Evolutionary conservation across 2,113 vertebrate genomes (phyloP), one percentile per base, ranked within the genome.

Genomic region (Hydrolagus affinis): DNA sequence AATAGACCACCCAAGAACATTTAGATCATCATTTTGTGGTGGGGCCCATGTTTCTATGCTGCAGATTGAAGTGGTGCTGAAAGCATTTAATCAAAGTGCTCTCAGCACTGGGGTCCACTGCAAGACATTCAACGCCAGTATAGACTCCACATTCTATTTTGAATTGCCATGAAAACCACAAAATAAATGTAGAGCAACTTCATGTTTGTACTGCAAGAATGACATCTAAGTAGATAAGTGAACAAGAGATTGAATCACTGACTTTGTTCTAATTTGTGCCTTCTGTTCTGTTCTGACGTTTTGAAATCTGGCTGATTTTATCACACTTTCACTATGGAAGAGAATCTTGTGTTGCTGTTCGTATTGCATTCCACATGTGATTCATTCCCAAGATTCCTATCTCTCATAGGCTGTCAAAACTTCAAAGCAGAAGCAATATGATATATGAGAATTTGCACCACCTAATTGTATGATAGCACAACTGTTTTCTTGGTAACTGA

Each of bases 371-470:
- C 62, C 78, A 23, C 66, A 23, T 83, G 78, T 60, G 66, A 62
- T 83, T 83, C 62, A 12, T 66, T 68, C 25, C 66, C 60, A 25
- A 32, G 78, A 83, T 83, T 44, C 6, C 1, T 44, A 44, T 44
- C 44, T 44, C 44, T 44, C 44, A 1, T 6, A 44, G 44, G 44
- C 44, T 66, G 78, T 68, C 78, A 68, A 17, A 62, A 68, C 30
- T 64, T 66, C 78, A 68, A 25, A 66, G 78, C 60, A 21, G 78
- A 68, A 83, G 62, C 64, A 80, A 80, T 64, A 12, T 83, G 78
- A 64, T 66, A 32, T 64, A 9, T 68, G 60, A 83, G 32, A 60
- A 68, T 83, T 32, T 64, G 30, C 62, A 66, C 25, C 60, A 83
- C 8, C 78, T 83, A 83, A 64, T 83, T 83, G 60, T 66, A 17